A percentile compares a stretch with the other conserved stretches of the same genome.
Conservation (phyloP, 2,888 invertebrate species). For the Cerastoderma edule region DNA sequence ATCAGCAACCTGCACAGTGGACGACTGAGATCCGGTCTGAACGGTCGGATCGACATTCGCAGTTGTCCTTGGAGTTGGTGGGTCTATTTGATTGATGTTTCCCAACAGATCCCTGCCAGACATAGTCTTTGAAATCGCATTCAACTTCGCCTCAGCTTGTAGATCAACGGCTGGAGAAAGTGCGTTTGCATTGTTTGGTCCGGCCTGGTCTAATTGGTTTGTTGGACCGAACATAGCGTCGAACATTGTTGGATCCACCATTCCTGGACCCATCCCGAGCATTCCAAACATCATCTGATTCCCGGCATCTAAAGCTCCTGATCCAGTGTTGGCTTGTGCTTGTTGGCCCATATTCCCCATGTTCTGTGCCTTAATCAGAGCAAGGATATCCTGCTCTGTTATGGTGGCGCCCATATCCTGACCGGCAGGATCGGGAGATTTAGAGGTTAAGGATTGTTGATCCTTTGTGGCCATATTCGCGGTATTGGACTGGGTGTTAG, state of each 20-base stretch:
- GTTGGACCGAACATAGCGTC: slow-evolving; percentile 9
- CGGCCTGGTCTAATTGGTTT: slow-evolving; percentile 5
- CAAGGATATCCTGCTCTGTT: background rate
- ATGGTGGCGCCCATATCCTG: background rate
- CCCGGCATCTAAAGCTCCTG: slow-evolving; percentile 4
- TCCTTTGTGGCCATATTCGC: too few relatives aligned
- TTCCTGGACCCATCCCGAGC: slow-evolving; percentile 5
- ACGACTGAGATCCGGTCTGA: too few relatives aligned
- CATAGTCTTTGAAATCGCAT: slow-evolving; percentile 21
- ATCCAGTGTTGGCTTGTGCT: background rate
- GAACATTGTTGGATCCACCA: slow-evolving; percentile 14
- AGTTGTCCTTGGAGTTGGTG: background rate
- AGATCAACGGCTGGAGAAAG: background rate
- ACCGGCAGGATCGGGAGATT: background rate
- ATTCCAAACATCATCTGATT: slow-evolving; percentile 24
- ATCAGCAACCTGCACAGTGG: slow-evolving; percentile 8
- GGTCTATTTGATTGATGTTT: background rate
- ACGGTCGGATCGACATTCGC: background rate
- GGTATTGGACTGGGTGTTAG: background rate
- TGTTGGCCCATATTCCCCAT: slow-evolving; percentile 2
- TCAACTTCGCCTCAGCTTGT: slow-evolving; percentile 36
- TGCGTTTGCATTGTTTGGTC: background rate
- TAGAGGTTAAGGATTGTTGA: too few relatives aligned
- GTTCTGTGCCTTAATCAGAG: slow-evolving; percentile 11
- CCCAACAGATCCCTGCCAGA: slow-evolving; percentile 7